Percentiles rank a stretch among this genome's conserved stretches.
Evolutionary conservation across 2,888 invertebrate genomes (phyloP).

Genomic region (Chrysolina oricalcia): DNA sequence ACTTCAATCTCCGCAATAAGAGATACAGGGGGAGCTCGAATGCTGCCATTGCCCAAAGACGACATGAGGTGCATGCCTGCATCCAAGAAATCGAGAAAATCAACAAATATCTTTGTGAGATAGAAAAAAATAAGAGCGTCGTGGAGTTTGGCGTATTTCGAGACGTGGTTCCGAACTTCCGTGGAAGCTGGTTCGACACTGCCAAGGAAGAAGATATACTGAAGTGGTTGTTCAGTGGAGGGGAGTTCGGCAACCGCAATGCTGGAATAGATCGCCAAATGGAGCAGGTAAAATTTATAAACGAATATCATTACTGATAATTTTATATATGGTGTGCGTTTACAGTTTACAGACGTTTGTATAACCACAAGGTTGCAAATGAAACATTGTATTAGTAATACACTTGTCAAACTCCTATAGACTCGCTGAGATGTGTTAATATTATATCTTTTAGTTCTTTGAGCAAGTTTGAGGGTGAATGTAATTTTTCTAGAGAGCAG

Average conservation of each 20-base stretch:
- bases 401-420: too few species aligned
- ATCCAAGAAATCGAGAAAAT: constrained; percentile 38
- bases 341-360: too few species aligned
- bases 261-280: not conserved
- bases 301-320: too few species aligned
- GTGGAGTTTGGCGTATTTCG: constrained; percentile 57
- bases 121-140: constrained; percentile 67
- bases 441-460: too few species aligned
- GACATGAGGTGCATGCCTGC: constrained; percentile 40
- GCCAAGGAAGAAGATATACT: constrained; percentile 52
- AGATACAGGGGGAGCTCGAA: constrained; percentile 23
- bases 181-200: constrained; percentile 68
- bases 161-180: constrained; percentile 57
- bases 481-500: constrained; percentile 10
- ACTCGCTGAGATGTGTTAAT: not conserved
- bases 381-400: too few species aligned
- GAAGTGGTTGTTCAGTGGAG: constrained; percentile 57
- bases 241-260: not conserved
- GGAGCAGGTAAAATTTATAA: not conserved
- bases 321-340: too few species aligned
- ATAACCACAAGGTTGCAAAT: too few species aligned
- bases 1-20: constrained; percentile 64
- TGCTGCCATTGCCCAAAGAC: constrained; percentile 40
- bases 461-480: not conserved
- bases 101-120: constrained; percentile 51